Base-by-base conservation (phyloP, 2,113 vertebrate genomes). In the Microtus richardsoni region DNA sequence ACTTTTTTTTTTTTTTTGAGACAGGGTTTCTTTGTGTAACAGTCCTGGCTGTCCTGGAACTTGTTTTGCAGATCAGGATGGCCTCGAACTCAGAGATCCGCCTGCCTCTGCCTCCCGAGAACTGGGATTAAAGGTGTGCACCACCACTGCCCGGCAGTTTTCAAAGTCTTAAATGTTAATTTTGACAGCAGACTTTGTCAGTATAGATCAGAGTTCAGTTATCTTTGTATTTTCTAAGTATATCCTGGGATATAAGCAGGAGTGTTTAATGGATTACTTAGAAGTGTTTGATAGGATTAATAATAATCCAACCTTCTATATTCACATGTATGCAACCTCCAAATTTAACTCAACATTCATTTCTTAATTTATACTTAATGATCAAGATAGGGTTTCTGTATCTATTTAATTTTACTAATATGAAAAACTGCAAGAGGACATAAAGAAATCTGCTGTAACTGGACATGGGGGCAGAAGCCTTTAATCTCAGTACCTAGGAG, bases 271-370 rank as follows among this genome's bases (percentile, higher is more conserved):
- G 17, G 30, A 22, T 64, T 66, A 70, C 13, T n/a, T 8, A 82
- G 11, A 36, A 79, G 22, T 14, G 44, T 89, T 93, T 68, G 16
- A 52, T 44, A 78, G 47, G 26, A 96, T 95, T 96, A 95, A 96
- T 85, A 91, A 96, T 91, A n/a, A 89, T 24, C 33, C 44, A 85
- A 54, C 70, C 47, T 52, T 88, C n/a, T 79, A 84, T 68, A 74
- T 74, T 89, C 30, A 64, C 30, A 91, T 64, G 92, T 91, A 93
- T 36, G 58, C 28, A 89, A 91, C 41, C 8, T 78, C 21, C 39
- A 89, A 91, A 93, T 60, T 87, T n/a, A 89, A 89, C 88, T 93
- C 70, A 96, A 73, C 4, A 89, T 88, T 73, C 30, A 94, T 73
- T 95, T 62, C 39, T 96, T 85, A 33, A 41, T 95, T 82, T 83